Conservation (phyloP, 2,888 invertebrate genomes). For the Steromphala cineraria region DNA sequence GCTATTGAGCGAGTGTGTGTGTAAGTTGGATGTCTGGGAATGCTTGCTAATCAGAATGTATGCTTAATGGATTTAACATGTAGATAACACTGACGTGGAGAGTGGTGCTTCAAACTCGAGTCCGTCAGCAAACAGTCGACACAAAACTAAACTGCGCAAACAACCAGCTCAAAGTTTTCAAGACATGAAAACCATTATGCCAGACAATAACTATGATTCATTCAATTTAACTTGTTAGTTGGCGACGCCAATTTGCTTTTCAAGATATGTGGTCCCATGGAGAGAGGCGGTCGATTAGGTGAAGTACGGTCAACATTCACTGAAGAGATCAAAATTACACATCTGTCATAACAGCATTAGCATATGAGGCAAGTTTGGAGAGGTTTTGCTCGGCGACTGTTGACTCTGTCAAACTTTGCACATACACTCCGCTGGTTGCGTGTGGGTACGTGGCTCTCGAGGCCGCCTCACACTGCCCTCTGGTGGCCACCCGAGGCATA, state of each 20-base stretch:
- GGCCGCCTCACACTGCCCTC: background rate
- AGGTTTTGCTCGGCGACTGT: background rate
- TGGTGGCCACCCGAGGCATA: background rate
- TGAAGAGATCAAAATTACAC: background rate
- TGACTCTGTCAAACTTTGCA: background rate
- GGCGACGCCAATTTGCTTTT: background rate
- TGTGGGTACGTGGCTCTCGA: background rate
- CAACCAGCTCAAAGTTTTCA: background rate
- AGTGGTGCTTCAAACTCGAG: no score
- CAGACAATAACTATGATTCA: background rate
- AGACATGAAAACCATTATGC: background rate
- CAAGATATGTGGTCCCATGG: background rate
- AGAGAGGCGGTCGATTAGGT: background rate
- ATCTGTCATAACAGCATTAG: conserved; percentile 8
- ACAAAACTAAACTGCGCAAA: background rate
- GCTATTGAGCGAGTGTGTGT: no score
- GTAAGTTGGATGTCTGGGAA: no score
- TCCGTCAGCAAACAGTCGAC: no score
- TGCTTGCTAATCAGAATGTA: no score
- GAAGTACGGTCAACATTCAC: background rate
- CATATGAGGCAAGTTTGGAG: background rate
- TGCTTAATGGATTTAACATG: no score
- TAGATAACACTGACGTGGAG: no score
- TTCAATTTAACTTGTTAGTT: background rate
- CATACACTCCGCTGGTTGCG: background rate